These are phyloP conservation scores for Plebejus argus DNA, from an alignment of 2,888 invertebrate genomes.

Conservation along the genomic window DNA sequence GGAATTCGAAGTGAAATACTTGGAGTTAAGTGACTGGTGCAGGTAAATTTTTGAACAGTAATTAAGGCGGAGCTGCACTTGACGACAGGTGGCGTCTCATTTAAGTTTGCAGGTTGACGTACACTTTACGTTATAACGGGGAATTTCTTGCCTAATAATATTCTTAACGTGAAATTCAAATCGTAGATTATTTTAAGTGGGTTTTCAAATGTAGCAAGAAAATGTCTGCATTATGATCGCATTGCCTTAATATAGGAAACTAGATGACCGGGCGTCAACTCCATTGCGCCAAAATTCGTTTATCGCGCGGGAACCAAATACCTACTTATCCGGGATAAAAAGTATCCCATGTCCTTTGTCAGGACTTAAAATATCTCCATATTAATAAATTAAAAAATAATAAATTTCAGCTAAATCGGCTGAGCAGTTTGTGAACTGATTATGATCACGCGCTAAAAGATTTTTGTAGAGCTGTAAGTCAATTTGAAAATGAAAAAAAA, in stretches of 20 bases:
- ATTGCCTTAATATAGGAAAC: too few relatives aligned
- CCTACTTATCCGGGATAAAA: too few relatives aligned
- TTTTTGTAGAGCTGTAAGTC: too few relatives aligned
- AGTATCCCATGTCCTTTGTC: too few relatives aligned
- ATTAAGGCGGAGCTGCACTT: conserved; percentile 62
- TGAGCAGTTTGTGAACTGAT: too few relatives aligned
- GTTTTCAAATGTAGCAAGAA: background rate
- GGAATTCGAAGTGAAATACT: conserved; percentile 9
- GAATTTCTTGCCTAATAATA: conserved; percentile 8
- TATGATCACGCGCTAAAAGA: background rate
- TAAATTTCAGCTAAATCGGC: too few relatives aligned
- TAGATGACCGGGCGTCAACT: too few relatives aligned
- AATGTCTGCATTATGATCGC: background rate
- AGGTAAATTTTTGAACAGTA: conserved; percentile 47
- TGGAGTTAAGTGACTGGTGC: conserved; percentile 34
- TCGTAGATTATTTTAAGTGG: background rate
- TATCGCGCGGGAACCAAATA: too few relatives aligned
- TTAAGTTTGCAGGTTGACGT: conserved; percentile 51
- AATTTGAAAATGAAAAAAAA: too few relatives aligned
- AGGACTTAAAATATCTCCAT: too few relatives aligned
- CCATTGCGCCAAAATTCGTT: too few relatives aligned
- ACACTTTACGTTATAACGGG: conserved; percentile 32
- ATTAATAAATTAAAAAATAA: too few relatives aligned
- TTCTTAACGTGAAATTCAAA: background rate
- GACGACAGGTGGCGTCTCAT: conserved; percentile 72